phyloP scores from a whole-genome alignment of 2,888 invertebrate species.

The Antheraea assamensis region DNA sequence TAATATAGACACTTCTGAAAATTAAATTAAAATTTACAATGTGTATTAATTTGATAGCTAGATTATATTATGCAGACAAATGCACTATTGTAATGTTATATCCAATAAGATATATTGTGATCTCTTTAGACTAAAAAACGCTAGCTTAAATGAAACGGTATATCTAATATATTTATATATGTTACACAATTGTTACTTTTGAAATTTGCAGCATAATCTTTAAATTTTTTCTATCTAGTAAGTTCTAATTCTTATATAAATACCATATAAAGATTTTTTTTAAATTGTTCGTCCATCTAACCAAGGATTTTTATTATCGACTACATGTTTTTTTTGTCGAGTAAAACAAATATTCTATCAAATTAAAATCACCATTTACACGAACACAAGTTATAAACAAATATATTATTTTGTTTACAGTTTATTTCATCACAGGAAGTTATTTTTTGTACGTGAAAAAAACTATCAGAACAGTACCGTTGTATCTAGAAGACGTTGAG shows the following conservation, averaged over 20 bases:
- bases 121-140: not conserved
- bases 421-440: not conserved
- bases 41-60: not conserved
- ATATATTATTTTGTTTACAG: not conserved
- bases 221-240: not conserved
- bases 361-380: not conserved
- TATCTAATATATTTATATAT: not conserved
- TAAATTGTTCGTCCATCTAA: not conserved
- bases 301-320: not conserved
- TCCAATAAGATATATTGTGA: not conserved
- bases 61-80: not conserved
- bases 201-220: not conserved
- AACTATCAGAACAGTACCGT: constrained; percentile 51
- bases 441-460: not conserved
- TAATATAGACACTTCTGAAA: constrained; percentile 71
- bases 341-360: not conserved
- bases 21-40: constrained; percentile 18
- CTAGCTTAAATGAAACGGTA: not conserved
- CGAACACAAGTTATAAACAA: not conserved
- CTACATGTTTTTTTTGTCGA: not conserved
- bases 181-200: not conserved
- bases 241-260: not conserved
- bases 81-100: not conserved
- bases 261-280: not conserved
- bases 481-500: constrained; percentile 58